phyloP scores from a whole-genome alignment of 2,113 vertebrate species.

The Engraulis encrasicolus region DNA sequence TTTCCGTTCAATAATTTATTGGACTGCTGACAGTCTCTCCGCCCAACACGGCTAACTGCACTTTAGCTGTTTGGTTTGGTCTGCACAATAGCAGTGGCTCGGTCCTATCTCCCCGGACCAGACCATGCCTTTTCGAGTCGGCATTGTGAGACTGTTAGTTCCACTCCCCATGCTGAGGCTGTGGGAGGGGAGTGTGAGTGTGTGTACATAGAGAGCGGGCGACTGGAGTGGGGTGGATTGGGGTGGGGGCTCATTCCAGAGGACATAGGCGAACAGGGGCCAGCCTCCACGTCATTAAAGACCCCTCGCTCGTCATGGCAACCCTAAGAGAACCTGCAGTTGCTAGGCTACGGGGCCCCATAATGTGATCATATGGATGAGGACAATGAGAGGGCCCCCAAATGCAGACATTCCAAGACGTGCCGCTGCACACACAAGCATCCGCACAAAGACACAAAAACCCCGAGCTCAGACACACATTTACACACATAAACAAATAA shows the following conservation, averaged over 20 bases:
- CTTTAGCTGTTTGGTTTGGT: constrained; percentile 41
- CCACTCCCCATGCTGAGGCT: constrained; percentile 66
- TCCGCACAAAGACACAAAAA: not conserved
- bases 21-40: constrained; percentile 37
- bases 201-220: constrained; percentile 14
- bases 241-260: constrained; percentile 61
- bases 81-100: constrained; percentile 53
- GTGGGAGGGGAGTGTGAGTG: constrained; percentile 48
- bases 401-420: constrained; percentile 69
- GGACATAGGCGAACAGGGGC: constrained; percentile 73
- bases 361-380: constrained; percentile 80
- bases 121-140: constrained; percentile 58
- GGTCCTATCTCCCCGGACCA: constrained; percentile 52
- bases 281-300: constrained; percentile 70
- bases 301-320: constrained; percentile 74
- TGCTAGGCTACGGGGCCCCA: constrained; percentile 76
- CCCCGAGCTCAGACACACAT: not conserved
- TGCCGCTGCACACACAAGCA: not conserved
- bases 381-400: constrained; percentile 70
- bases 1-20: constrained; percentile 35
- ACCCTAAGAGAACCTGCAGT: constrained; percentile 77
- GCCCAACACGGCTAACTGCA: constrained; percentile 20
- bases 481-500: constrained; percentile 16
- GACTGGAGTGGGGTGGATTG: constrained; percentile 38
- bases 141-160: constrained; percentile 72